Conservation (phyloP, 2,888 invertebrate genomes). For the Caenorhabditis zanzibari region DNA sequence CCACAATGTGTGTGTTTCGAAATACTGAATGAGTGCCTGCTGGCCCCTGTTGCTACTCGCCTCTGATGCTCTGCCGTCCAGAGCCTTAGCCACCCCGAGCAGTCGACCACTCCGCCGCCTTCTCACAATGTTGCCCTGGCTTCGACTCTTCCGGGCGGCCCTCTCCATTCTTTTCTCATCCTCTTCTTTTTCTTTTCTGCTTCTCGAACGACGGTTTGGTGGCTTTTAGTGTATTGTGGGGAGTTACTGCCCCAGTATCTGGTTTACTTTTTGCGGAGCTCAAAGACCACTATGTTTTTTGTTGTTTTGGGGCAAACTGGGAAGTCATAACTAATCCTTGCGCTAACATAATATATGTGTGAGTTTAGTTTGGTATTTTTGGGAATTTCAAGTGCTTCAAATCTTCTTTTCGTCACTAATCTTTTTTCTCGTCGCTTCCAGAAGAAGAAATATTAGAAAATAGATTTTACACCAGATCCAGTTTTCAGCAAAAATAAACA, state of each 20-base stretch:
- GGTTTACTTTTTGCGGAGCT: slow-evolving; percentile 26
- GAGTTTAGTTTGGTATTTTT: background rate
- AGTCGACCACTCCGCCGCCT: slow-evolving; percentile 35
- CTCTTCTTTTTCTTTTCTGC: background rate
- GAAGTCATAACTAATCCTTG: slow-evolving; percentile 4
- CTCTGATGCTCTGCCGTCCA: no score
- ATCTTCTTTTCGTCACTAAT: background rate
- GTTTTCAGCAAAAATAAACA: no score
- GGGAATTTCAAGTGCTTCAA: slow-evolving; percentile 8
- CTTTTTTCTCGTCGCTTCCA: background rate
- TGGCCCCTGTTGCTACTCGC: slow-evolving; percentile 5
- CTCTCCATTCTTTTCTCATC: slow-evolving; percentile 10
- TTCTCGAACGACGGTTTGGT: slow-evolving; percentile 48
- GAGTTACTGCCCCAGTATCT: slow-evolving; percentile 1
- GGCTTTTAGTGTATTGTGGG: slow-evolving; percentile 29
- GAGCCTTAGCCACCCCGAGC: background rate
- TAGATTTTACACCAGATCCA: no score
- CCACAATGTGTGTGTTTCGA: slow-evolving; percentile 44
- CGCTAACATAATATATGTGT: background rate
- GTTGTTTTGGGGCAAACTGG: slow-evolving; percentile 13
- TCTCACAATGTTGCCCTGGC: slow-evolving; percentile 49
- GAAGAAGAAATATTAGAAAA: no score
- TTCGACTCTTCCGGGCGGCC: slow-evolving; percentile 9
- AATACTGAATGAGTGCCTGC: slow-evolving; percentile 37
- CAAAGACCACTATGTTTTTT: slow-evolving; percentile 35